These are phyloP conservation scores for Copidosoma aretas DNA, from an alignment of 2,888 invertebrate genomes.

Conservation along the genomic window DNA sequence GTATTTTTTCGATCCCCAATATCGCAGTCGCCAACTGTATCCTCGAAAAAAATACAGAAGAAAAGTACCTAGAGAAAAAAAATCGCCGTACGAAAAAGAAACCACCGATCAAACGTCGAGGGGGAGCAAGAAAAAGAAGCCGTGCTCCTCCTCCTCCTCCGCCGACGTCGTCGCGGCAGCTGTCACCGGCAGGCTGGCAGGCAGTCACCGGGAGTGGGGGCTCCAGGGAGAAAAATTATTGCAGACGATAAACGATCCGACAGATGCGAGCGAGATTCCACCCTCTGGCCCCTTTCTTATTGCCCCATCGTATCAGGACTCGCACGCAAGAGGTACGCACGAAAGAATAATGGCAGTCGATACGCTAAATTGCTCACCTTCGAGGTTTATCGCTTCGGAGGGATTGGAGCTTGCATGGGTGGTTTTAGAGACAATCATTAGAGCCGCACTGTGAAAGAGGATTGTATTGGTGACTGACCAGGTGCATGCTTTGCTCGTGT, in stretches of 20 bases:
- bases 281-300: too few relatives aligned
- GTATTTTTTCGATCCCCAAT: constrained; percentile 15
- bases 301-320: neutral
- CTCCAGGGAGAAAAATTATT: constrained; percentile 25
- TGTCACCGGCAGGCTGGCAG: neutral
- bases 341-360: too few relatives aligned
- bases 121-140: neutral
- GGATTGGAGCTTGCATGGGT: too few relatives aligned
- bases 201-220: neutral
- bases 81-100: neutral
- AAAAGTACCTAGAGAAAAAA: neutral
- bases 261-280: neutral
- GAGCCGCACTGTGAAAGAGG: too few relatives aligned
- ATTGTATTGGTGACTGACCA: too few relatives aligned
- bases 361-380: too few relatives aligned
- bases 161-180: neutral
- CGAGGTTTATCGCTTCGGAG: too few relatives aligned
- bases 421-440: too few relatives aligned
- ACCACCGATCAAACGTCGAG: neutral
- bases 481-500: too few relatives aligned
- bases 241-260: constrained; percentile 21
- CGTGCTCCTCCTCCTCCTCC: neutral
- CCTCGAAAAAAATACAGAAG: too few relatives aligned
- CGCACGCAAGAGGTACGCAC: neutral
- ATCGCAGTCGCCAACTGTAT: too few relatives aligned